Base-by-base conservation (phyloP, 2,888 invertebrate genomes). In the Eupeodes luniger region DNA sequence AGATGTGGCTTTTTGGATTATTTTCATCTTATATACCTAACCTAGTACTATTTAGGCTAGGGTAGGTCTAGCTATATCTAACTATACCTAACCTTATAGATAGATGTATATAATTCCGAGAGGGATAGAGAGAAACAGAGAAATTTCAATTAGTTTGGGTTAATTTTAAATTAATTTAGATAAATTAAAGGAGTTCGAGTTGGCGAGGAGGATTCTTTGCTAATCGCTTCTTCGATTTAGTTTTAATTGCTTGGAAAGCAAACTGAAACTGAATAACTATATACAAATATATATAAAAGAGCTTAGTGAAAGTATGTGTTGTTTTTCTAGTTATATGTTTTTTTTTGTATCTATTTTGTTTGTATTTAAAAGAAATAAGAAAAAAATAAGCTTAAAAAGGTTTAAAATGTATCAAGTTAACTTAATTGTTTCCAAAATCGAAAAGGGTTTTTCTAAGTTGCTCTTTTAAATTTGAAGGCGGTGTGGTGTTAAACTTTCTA, bases 101-200 rank as follows among this genome's bases (percentile, higher is more conserved):
- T 10, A 7, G 40, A 40, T 27, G 47, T 1, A 47, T 27, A 49
- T 5, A 66, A 14, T 27, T 49, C 14, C 7, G 10, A 55, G 27
- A 27, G 27, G 27, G 27, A 27, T 1, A 27, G 27, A 27, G 27
- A 14, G 9, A 7, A 16, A 19, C 11, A 14, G 80, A 77, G 84
- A 84, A 87, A 80, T 87, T 87, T 87, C 87, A 87, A 87, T 87
- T 87, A 87, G 80, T 80, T 87, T 87, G 84, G 80, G 87, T 87
- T 84, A 87, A 87, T 87, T 87, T 87, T 81, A 87, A 81, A 87
- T 87, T 87, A 87, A 87, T 87, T 87, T 81, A 80, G 80, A 84
- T 84, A 83, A 84, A 84, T 67, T 67, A 62, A 77, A 74, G 74
- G 61, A 84, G 74, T 87, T 86, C 75, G 74, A 79, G 74, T 86